phyloP scores from a whole-genome alignment of 1,140 invertebrate species.

The Papilio glaucus region DNA sequence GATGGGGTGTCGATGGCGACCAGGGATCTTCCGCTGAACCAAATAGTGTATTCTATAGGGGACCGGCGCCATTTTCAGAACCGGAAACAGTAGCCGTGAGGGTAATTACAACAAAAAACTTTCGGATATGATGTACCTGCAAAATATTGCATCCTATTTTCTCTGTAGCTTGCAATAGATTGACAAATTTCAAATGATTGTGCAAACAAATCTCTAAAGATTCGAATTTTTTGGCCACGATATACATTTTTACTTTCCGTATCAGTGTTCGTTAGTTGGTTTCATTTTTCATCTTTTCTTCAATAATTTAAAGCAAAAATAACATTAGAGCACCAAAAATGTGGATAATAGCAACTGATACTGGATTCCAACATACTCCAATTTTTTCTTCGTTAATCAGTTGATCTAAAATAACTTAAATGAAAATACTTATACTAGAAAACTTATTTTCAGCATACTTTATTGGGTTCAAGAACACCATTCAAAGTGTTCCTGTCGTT shows the following conservation, averaged over 20 bases:
- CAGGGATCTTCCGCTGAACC: conserved; percentile 92
- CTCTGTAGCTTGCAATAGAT: background rate
- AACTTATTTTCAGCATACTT: conserved; percentile 81
- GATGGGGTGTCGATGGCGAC: conserved; percentile 87
- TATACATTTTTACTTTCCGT: no score
- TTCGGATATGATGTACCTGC: background rate
- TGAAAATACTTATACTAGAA: background rate
- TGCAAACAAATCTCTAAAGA: no score
- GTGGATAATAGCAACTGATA: background rate
- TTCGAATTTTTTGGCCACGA: no score
- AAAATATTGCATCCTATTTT: background rate
- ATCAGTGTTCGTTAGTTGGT: no score
- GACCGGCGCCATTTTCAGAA: conserved; percentile 95
- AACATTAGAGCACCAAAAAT: background rate
- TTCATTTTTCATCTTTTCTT: no score
- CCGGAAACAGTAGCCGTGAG: conserved; percentile 91
- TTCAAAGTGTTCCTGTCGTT: conserved; percentile 92
- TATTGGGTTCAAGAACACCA: conserved; percentile 79
- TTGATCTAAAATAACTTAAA: background rate
- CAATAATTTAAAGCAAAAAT: no score
- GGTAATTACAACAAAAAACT: conserved; percentile 48
- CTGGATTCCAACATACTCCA: background rate
- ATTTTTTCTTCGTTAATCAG: background rate
- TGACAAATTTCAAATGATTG: background rate
- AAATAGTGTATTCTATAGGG: conserved; percentile 94